Evolutionary conservation across 2,888 invertebrate species (phyloP), one percentile per base, ranked within the genome.

Genomic region (Cheilosia soror): DNA sequence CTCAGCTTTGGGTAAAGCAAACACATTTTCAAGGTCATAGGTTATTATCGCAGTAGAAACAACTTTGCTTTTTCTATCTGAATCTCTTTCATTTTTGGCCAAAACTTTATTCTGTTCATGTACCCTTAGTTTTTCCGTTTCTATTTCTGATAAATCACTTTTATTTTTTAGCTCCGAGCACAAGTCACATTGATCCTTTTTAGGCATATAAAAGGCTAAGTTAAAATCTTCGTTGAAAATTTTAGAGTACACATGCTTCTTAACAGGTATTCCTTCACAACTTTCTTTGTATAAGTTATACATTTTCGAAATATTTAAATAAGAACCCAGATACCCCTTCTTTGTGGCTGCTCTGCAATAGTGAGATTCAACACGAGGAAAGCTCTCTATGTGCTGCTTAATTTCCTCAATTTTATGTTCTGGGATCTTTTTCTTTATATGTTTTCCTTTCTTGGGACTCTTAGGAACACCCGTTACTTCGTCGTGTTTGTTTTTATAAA

Each of bases 351-450:
- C 49, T 42, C 66, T 65, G 66, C 66, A 77, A 51, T 60, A 66
- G 42, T 66, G 40, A 37, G 49, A 60, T 42, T 66, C 66, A 51
- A 62, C n/a, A n/a, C n/a, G 72, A 33, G 81, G 71, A 82, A 87
- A 87, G 55, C 78, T 63, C 44, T 65, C 53, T 37, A 88, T 87
- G 60, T 88, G 87, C 33, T 79, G 25, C 42, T 58, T 31, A 37
- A 87, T 68, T 68, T 55, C 66, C 15, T 87, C 57, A 47, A 65
- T 68, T 60, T 71, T 60, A 37, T 76, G 49, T 11, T 76, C 78
- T 55, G 69, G 51, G 55, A 49, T 75, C 71, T 78, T 77, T 63
- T 58, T 72, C 62, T 77, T 55, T 9, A 68, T 49, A 44, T 77
- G 37, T 68, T 69, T 77, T 53, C 44, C 77, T 44, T 68, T 71